A percentile compares a stretch with the other conserved stretches of the same genome.
These are phyloP conservation scores for Passerina amoena DNA, from an alignment of 2,113 vertebrate species.

Conservation along the genomic window DNA sequence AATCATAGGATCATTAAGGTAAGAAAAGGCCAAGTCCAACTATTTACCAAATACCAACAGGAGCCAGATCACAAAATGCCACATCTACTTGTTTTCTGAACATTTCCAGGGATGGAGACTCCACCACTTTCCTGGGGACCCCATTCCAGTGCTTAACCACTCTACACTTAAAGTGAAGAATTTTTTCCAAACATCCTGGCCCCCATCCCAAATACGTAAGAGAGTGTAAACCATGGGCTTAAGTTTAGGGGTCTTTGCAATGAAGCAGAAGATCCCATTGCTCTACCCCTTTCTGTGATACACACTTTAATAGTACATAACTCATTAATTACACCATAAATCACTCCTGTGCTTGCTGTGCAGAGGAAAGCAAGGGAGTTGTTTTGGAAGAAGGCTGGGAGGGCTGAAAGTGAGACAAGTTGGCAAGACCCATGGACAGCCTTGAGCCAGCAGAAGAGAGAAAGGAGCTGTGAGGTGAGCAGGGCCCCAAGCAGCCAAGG, in stretches of 20 bases:
- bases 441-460: neutral
- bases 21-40: neutral
- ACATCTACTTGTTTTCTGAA: neutral
- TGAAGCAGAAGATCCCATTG: neutral
- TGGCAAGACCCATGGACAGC: neutral
- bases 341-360: neutral
- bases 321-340: neutral
- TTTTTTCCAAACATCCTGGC: neutral
- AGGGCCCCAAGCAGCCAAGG: rapidly evolving
- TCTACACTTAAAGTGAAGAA: neutral
- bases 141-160: neutral
- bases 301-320: neutral
- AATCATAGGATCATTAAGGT: neutral
- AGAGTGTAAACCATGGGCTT: neutral
- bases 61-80: neutral
- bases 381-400: neutral
- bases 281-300: neutral
- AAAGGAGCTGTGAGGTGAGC: neutral
- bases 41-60: neutral
- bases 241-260: neutral
- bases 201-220: rapidly evolving
- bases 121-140: neutral
- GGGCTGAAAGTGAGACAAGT: neutral
- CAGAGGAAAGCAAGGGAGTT: neutral
- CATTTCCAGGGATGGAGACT: neutral